Evolutionary conservation across 30 jellyfish, hydroid and myxozoan species (phyloP).

Genomic region (Aurelia coerulea): DNA sequence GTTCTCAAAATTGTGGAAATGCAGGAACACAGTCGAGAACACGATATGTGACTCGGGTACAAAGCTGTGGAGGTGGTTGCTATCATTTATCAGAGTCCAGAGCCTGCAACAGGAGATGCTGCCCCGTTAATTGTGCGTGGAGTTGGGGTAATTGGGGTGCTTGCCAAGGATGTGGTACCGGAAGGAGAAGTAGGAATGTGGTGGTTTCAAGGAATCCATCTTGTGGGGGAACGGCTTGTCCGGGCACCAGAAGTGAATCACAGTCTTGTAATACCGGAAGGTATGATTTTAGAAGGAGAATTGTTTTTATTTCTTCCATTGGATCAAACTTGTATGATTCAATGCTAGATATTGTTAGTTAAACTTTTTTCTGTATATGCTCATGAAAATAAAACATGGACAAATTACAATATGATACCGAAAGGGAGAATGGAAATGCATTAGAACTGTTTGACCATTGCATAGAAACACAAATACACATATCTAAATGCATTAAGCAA

Average conservation of each 20-base stretch:
- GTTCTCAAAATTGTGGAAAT: constrained; percentile 66
- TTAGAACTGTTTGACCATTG: too few species aligned
- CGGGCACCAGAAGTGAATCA: background rate
- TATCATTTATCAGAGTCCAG: constrained; percentile 32
- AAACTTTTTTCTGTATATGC: too few species aligned
- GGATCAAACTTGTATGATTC: too few species aligned
- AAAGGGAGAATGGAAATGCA: too few species aligned
- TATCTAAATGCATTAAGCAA: too few species aligned
- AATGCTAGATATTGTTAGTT: too few species aligned
- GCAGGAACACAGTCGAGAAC: constrained; percentile 42
- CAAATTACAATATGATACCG: too few species aligned
- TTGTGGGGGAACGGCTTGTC: constrained; percentile 63
- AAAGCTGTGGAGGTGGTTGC: constrained; percentile 66
- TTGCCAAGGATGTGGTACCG: constrained; percentile 83
- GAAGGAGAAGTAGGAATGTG: constrained; percentile 53
- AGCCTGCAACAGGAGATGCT: constrained; percentile 75
- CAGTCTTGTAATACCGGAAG: constrained; percentile 72
- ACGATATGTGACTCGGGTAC: constrained; percentile 54
- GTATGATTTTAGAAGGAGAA: constrained; percentile 60
- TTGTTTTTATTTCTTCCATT: too few species aligned
- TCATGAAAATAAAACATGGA: too few species aligned
- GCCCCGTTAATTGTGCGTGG: constrained; percentile 45
- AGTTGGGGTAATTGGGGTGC: constrained; percentile 76
- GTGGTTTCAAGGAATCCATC: constrained; percentile 44
- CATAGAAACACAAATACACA: too few species aligned